Evolutionary conservation across 2,113 vertebrate genomes (phyloP).

Genomic region (Rattus rattus): DNA sequence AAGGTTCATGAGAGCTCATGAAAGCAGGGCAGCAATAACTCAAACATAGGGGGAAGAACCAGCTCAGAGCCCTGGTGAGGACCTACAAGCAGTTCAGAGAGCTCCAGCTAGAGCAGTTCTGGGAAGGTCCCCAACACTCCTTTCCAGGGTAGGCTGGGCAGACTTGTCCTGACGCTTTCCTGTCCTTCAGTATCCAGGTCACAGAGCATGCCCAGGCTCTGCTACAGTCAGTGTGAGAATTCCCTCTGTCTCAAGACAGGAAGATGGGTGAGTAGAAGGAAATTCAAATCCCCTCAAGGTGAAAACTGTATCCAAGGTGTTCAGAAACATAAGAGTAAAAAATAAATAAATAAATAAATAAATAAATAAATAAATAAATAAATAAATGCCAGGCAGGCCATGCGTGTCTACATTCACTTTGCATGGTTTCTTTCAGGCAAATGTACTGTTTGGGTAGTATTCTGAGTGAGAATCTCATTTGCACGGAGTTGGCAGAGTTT

Average conservation of each 20-base stretch:
- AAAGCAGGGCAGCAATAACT: no score
- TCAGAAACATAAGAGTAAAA: not conserved
- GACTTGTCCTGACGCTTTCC: not conserved
- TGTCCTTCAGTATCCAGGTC: not conserved
- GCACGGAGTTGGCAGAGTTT: not conserved
- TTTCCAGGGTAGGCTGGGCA: not conserved
- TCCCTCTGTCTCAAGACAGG: not conserved
- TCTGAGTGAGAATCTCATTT: slow-evolving; percentile 41
- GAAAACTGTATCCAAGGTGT: slow-evolving; percentile 57
- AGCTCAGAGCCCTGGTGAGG: not conserved
- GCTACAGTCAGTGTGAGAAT: slow-evolving; percentile 20
- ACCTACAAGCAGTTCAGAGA: not conserved
- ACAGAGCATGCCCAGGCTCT: not conserved
- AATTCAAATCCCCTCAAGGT: slow-evolving; percentile 21
- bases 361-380: not conserved
- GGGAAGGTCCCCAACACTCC: not conserved
- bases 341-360: not conserved
- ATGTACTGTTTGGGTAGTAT: slow-evolving; percentile 32
- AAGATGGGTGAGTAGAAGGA: slow-evolving; percentile 46
- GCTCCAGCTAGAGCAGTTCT: not conserved
- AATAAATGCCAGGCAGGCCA: not conserved
- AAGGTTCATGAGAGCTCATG: no score
- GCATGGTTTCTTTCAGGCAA: slow-evolving; percentile 30
- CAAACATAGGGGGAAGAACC: not conserved
- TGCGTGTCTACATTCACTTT: slow-evolving; percentile 24